Percentiles rank a stretch among this genome's conserved stretches.
These are phyloP conservation scores for Mesocentrotus franciscanus DNA, from an alignment of 53 echinoderm and acorn worm species.

Conservation along the genomic window DNA sequence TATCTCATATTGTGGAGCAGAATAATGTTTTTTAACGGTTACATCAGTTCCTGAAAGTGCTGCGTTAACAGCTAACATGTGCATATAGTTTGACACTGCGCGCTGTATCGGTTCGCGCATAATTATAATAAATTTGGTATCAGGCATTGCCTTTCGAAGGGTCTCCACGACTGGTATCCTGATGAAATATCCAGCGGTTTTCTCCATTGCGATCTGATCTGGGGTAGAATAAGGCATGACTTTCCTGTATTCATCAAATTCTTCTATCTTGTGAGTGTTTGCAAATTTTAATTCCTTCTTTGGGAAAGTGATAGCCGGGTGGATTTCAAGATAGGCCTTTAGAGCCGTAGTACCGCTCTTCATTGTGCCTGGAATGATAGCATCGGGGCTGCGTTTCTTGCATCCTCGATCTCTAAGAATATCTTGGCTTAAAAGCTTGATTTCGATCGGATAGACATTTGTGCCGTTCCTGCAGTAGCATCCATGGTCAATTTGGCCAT, in stretches of 20 bases:
- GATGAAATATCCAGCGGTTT: constrained; percentile 67
- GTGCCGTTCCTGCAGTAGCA: constrained; percentile 48
- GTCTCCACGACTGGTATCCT: background rate
- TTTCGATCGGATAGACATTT: background rate
- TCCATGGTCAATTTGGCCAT: constrained; percentile 50
- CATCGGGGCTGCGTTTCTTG: constrained; percentile 73
- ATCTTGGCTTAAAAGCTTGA: constrained; percentile 47
- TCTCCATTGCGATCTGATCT: constrained; percentile 66
- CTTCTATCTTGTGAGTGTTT: background rate
- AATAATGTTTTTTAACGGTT: background rate
- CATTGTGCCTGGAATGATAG: constrained; percentile 81
- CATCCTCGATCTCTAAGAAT: constrained; percentile 66
- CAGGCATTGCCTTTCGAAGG: background rate
- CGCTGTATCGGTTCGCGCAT: constrained; percentile 60
- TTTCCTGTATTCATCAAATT: constrained; percentile 53
- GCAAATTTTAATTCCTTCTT: constrained; percentile 76
- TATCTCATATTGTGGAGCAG: constrained; percentile 66
- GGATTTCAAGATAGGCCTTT: constrained; percentile 79
- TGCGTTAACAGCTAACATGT: background rate
- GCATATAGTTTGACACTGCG: constrained; percentile 66
- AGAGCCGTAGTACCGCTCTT: constrained; percentile 87
- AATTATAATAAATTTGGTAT: constrained; percentile 54
- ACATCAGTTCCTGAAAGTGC: background rate
- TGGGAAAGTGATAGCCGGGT: constrained; percentile 80
- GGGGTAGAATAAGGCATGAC: constrained; percentile 67